Percentiles rank a stretch among this genome's conserved stretches.
Evolutionary conservation across 2,888 invertebrate species (phyloP).

Genomic region (Empis stercorea): DNA sequence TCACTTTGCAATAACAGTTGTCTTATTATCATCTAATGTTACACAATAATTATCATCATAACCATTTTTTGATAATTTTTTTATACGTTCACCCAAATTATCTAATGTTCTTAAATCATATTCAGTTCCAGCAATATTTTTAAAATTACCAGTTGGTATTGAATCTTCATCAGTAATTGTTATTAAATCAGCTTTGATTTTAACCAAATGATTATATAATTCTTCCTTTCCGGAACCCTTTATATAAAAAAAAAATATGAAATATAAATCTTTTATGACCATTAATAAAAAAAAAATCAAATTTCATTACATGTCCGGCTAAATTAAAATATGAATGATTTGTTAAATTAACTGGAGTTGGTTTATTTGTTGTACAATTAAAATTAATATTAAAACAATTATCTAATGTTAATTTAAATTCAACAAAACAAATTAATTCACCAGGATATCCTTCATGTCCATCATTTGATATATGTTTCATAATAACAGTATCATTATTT

Average conservation of each 20-base stretch:
- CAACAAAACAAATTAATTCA: slow-evolving; percentile 53
- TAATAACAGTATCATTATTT: slow-evolving; percentile 40
- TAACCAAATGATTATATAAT: slow-evolving; percentile 54
- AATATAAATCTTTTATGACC: background rate
- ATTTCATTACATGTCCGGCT: slow-evolving; percentile 56
- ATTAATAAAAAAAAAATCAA: background rate
- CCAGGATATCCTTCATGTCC: slow-evolving; percentile 87
- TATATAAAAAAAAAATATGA: slow-evolving; percentile 12
- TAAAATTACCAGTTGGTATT: slow-evolving; percentile 59
- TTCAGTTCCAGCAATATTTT: slow-evolving; percentile 52
- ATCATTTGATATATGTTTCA: slow-evolving; percentile 64
- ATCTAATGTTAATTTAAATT: slow-evolving; percentile 56
- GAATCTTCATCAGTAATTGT: slow-evolving; percentile 57
- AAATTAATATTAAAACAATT: slow-evolving; percentile 65
- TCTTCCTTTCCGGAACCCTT: slow-evolving; percentile 49
- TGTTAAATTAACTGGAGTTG: slow-evolving; percentile 76
- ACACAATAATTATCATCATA: slow-evolving; percentile 77
- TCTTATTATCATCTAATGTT: slow-evolving; percentile 21
- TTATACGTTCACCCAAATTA: slow-evolving; percentile 51
- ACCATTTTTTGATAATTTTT: slow-evolving; percentile 53
- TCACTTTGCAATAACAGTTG: slow-evolving; percentile 49
- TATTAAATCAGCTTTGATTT: slow-evolving; percentile 63
- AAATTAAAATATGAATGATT: slow-evolving; percentile 87
- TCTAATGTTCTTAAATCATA: slow-evolving; percentile 62
- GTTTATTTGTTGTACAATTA: slow-evolving; percentile 59